A percentile compares a stretch with the other conserved stretches of the same genome.
Conservation (phyloP, 1,140 invertebrate species). For the Macrobrachium nipponense region DNA sequence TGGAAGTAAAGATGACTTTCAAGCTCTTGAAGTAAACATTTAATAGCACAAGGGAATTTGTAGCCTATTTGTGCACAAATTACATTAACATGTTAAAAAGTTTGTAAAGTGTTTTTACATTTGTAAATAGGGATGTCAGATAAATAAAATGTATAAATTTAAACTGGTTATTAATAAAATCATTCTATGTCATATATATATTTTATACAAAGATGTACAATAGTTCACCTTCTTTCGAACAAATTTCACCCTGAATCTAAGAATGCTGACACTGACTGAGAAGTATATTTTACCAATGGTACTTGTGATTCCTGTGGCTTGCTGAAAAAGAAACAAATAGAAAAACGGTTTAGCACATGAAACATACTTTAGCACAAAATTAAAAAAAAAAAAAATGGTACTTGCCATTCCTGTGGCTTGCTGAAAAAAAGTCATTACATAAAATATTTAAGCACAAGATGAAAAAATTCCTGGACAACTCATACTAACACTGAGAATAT, state of each 20-base stretch:
- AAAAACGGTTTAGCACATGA: too few species aligned
- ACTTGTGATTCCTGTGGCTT: slow-evolving; percentile 64
- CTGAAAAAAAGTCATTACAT: neutral
- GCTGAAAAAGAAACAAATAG: slow-evolving; percentile 57
- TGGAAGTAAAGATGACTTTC: neutral
- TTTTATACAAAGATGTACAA: neutral
- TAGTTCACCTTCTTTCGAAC: neutral
- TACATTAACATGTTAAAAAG: slow-evolving; percentile 58
- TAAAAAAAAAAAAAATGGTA: too few species aligned
- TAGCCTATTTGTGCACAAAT: slow-evolving; percentile 62
- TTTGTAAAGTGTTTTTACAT: slow-evolving; percentile 62
- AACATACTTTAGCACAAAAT: too few species aligned
- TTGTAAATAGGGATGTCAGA: slow-evolving; percentile 59
- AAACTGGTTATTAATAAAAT: too few species aligned
- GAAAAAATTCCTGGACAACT: neutral
- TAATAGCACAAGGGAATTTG: slow-evolving; percentile 36
- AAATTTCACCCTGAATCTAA: too few species aligned
- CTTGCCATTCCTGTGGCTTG: slow-evolving; percentile 63
- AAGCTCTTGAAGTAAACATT: slow-evolving; percentile 22
- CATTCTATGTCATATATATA: too few species aligned
- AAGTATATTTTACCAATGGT: slow-evolving; percentile 64
- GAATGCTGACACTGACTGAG: neutral
- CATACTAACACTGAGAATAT: neutral
- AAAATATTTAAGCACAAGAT: neutral
- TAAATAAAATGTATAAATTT: slow-evolving; percentile 12